phyloP scores from a whole-genome alignment of 2,797 vertebrate genomes.

The Lacerta bilineata region DNA sequence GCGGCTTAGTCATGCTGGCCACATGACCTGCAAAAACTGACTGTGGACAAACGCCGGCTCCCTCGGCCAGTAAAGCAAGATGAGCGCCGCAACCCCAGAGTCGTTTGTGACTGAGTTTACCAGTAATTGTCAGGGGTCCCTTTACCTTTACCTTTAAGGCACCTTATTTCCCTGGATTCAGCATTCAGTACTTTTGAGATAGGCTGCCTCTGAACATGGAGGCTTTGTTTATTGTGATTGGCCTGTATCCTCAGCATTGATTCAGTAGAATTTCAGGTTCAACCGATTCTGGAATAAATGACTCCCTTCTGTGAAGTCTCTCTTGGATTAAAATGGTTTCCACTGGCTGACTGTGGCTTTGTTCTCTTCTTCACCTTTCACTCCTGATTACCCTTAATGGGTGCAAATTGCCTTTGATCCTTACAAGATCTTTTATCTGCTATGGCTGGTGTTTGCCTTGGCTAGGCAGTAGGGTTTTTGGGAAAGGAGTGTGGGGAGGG shows the following conservation, averaged over 20 bases:
- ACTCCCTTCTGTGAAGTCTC: background rate
- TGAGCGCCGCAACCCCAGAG: too few relatives aligned
- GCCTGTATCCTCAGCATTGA: too few relatives aligned
- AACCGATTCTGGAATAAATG: background rate
- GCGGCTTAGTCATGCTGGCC: too few relatives aligned
- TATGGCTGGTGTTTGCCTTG: background rate
- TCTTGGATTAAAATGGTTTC: background rate
- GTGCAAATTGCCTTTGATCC: constrained; percentile 12
- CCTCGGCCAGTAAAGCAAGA: too few relatives aligned
- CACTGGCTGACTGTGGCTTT: background rate
- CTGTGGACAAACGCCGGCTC: too few relatives aligned
- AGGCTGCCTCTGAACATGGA: background rate
- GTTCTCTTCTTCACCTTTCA: constrained; percentile 12
- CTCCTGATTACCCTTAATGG: background rate
- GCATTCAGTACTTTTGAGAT: background rate
- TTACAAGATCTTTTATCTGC: background rate
- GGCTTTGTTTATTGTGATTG: background rate
- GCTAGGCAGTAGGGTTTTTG: background rate
- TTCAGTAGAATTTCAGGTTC: background rate
- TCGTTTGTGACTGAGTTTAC: too few relatives aligned
- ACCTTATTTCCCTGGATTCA: too few relatives aligned
- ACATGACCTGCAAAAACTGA: too few relatives aligned
- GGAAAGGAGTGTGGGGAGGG: too few relatives aligned
- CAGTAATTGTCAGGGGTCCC: too few relatives aligned
- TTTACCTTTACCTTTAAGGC: too few relatives aligned